Evolutionary conservation across 1,140 invertebrate species (phyloP).

Genomic region (Eumeta japonica): DNA sequence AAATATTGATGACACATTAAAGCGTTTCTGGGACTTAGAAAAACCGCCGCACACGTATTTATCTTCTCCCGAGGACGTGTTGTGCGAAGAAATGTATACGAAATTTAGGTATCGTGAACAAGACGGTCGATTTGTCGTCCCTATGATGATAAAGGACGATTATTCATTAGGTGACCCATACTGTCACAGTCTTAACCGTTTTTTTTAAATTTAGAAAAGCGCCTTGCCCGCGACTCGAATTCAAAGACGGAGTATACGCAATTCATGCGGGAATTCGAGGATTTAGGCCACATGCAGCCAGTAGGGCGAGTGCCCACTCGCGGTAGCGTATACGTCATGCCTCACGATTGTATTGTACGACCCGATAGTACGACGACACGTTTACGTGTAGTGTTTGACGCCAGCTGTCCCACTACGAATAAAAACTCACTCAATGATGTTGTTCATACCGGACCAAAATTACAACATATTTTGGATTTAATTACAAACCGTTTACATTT

Average conservation of each 20-base stretch:
- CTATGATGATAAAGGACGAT: neutral
- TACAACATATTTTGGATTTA: neutral
- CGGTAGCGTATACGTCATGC: neutral
- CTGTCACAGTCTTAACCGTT: neutral
- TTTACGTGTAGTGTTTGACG: neutral
- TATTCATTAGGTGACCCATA: slow-evolving; percentile 4
- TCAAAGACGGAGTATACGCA: neutral
- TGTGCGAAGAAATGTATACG: neutral
- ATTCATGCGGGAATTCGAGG: neutral
- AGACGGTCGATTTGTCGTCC: neutral
- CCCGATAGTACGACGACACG: neutral
- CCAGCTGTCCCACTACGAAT: neutral
- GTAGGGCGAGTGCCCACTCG: neutral
- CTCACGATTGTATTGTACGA: neutral
- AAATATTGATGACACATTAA: no score
- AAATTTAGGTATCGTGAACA: neutral
- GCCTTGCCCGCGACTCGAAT: neutral
- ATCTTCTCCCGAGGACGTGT: neutral
- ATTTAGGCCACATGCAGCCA: neutral
- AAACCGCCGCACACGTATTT: neutral
- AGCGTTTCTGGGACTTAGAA: slow-evolving; percentile 1
- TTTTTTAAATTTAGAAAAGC: neutral
- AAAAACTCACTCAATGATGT: neutral
- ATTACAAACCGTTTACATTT: slow-evolving; percentile 2
- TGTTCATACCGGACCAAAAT: neutral